Evolutionary conservation across 2,888 invertebrate species (phyloP).

Genomic region (Sphinx pinastri): DNA sequence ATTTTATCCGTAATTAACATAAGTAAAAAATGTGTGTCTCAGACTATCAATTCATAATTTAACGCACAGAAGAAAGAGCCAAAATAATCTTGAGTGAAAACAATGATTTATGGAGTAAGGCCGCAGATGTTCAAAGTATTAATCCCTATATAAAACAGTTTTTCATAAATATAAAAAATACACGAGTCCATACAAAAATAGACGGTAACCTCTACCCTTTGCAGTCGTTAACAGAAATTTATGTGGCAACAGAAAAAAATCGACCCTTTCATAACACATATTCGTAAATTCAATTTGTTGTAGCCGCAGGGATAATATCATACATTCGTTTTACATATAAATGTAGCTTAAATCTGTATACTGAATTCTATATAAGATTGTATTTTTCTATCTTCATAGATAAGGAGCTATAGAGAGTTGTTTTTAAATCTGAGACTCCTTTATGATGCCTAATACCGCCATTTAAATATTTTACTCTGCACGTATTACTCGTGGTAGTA

Average conservation of each 20-base stretch:
- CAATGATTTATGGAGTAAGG: too few species aligned
- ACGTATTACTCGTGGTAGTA: too few species aligned
- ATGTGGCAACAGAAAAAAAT: slow-evolving; percentile 39
- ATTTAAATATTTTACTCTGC: too few species aligned
- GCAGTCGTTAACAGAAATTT: slow-evolving; percentile 63
- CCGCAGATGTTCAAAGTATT: neutral
- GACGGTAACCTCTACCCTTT: slow-evolving; percentile 40
- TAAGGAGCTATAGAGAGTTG: too few species aligned
- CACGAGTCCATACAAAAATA: slow-evolving; percentile 39
- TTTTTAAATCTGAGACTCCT: too few species aligned
- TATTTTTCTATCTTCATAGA: neutral
- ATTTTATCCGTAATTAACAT: too few species aligned
- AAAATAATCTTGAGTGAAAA: too few species aligned
- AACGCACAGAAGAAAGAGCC: too few species aligned
- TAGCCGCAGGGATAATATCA: slow-evolving; percentile 7
- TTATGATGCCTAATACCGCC: too few species aligned
- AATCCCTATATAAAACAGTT: neutral
- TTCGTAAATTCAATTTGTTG: slow-evolving; percentile 36
- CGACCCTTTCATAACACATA: slow-evolving; percentile 21
- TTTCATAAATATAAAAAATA: slow-evolving; percentile 34
- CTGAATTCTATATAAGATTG: neutral
- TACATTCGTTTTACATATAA: slow-evolving; percentile 8
- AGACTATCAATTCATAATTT: too few species aligned
- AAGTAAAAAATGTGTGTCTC: too few species aligned
- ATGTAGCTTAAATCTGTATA: neutral